Evolutionary conservation across 2,888 invertebrate genomes (phyloP).

Genomic region (Sthenelais limicola): DNA sequence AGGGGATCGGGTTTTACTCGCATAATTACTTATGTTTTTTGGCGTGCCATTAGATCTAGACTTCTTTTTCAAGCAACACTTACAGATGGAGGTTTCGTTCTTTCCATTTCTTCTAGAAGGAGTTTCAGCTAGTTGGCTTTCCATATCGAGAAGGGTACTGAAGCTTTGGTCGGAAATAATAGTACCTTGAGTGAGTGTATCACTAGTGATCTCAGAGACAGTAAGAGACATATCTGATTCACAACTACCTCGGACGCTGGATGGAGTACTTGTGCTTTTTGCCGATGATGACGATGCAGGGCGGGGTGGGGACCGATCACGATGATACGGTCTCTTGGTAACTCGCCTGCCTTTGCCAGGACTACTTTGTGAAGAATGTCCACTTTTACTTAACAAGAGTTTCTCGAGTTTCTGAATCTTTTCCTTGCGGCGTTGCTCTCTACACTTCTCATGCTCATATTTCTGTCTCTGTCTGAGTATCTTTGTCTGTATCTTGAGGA

Average conservation of each 20-base stretch:
- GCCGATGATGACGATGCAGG: not conserved
- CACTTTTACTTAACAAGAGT: not conserved
- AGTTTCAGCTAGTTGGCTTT: too few species aligned
- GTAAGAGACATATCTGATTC: constrained; percentile 9
- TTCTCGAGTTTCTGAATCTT: constrained; percentile 37
- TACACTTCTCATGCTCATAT: constrained; percentile 59
- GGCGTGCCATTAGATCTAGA: too few species aligned
- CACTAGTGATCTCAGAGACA: constrained; percentile 25
- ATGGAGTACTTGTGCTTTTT: constrained; percentile 12
- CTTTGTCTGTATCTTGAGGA: constrained; percentile 63
- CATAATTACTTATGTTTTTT: too few species aligned
- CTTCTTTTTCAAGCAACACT: too few species aligned
- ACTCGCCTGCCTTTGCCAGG: not conserved
- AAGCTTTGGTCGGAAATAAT: not conserved
- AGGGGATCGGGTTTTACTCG: too few species aligned
- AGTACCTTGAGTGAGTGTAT: not conserved
- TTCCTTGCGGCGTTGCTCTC: constrained; percentile 56
- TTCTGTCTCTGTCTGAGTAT: constrained; percentile 64
- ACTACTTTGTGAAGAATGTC: not conserved
- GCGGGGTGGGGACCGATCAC: not conserved
- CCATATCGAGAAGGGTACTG: constrained; percentile 2
- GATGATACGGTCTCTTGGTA: not conserved
- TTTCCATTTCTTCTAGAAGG: too few species aligned
- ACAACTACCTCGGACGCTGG: not conserved
- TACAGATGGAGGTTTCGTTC: too few species aligned